phyloP scores from a whole-genome alignment of 2,113 vertebrate genomes.

The Tenebrosternarchus preto region DNA sequence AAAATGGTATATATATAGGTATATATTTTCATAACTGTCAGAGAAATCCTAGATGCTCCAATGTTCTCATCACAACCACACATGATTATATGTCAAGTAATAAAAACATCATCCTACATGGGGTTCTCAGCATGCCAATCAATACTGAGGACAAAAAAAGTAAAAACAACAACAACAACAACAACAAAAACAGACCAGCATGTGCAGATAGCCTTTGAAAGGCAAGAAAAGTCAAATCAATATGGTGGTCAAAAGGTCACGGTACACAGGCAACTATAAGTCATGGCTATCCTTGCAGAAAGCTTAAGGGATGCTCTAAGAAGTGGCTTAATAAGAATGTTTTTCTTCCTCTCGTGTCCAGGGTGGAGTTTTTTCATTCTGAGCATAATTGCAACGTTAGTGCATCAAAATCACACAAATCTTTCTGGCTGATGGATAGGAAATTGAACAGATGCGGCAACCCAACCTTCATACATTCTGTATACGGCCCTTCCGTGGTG shows the following conservation, averaged over 20 bases:
- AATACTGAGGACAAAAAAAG: constrained; percentile 69
- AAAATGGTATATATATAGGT: too few relatives aligned
- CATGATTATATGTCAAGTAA: constrained; percentile 11
- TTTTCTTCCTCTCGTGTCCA: constrained; percentile 56
- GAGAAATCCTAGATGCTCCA: too few relatives aligned
- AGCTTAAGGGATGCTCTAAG: constrained; percentile 57
- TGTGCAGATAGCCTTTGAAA: constrained; percentile 72
- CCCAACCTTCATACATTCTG: constrained; percentile 76
- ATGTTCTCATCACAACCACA: not conserved
- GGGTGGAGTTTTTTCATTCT: constrained; percentile 65
- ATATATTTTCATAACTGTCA: too few relatives aligned
- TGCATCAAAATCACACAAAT: constrained; percentile 75
- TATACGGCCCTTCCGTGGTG: constrained; percentile 63
- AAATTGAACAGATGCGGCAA: constrained; percentile 80
- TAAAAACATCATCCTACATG: constrained; percentile 66
- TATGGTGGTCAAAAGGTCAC: constrained; percentile 74
- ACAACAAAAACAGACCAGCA: constrained; percentile 31
- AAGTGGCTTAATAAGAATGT: constrained; percentile 58
- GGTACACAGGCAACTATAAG: constrained; percentile 66
- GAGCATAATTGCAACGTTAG: constrained; percentile 72
- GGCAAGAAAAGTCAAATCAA: constrained; percentile 72
- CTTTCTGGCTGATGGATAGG: constrained; percentile 72
- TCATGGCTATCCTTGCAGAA: constrained; percentile 64
- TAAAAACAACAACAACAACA: constrained; percentile 51
- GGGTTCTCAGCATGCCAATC: constrained; percentile 65